A percentile compares a stretch with the other conserved stretches of the same genome.
Evolutionary conservation across 2,797 vertebrate species (phyloP).

Genomic region (Denticeps clupeoides): DNA sequence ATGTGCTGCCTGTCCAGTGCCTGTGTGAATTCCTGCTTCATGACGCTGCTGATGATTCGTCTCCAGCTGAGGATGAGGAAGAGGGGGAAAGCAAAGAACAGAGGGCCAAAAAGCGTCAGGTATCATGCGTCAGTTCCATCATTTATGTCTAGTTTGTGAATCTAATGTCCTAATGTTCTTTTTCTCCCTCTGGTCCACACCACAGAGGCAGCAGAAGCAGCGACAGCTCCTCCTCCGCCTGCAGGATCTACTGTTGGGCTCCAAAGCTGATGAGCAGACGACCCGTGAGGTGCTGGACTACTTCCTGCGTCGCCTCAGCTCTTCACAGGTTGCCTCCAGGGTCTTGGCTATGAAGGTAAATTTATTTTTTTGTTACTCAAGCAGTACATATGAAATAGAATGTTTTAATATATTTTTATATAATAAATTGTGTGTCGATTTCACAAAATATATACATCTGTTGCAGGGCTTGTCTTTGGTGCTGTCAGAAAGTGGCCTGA

Average conservation of each 20-base stretch:
- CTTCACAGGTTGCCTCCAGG: constrained; percentile 88
- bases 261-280: constrained; percentile 91
- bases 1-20: constrained; percentile 93
- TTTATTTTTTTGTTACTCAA: background rate
- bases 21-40: constrained; percentile 95
- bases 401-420: no score
- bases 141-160: background rate
- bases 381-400: no score
- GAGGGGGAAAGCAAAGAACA: constrained; percentile 94
- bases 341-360: constrained; percentile 94
- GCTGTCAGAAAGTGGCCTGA: constrained; percentile 76
- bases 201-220: constrained; percentile 91
- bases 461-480: constrained; percentile 73
- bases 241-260: constrained; percentile 87
- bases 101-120: constrained; percentile 83
- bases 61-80: constrained; percentile 80
- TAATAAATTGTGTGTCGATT: background rate
- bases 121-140: constrained; percentile 19
- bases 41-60: constrained; percentile 75
- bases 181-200: background rate
- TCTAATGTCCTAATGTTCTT: background rate
- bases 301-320: constrained; percentile 89
- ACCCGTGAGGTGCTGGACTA: constrained; percentile 96
- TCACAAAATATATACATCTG: background rate
- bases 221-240: constrained; percentile 86